phyloP scores from a whole-genome alignment of 2,888 invertebrate species.

The Drosophila kanekoi region DNA sequence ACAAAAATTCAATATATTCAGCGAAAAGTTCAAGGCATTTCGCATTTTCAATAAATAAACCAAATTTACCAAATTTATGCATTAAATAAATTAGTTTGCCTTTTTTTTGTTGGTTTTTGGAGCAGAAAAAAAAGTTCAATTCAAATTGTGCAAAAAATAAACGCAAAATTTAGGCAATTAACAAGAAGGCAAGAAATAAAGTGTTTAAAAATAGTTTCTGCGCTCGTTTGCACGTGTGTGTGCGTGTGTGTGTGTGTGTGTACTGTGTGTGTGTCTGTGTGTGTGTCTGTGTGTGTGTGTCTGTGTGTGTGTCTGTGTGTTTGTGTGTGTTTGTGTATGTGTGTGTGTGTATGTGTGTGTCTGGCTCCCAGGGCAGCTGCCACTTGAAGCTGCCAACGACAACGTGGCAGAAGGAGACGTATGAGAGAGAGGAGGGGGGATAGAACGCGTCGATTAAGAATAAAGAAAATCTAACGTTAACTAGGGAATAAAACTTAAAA shows the following conservation, averaged over 20 bases:
- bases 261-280: slow-evolving; percentile 21
- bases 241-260: slow-evolving; percentile 24
- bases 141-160: slow-evolving; percentile 45
- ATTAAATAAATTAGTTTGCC: slow-evolving; percentile 15
- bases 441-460: slow-evolving; percentile 24
- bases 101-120: slow-evolving; percentile 10
- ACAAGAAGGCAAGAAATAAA: slow-evolving; percentile 44
- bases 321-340: slow-evolving; percentile 10
- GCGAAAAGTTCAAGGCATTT: slow-evolving; percentile 62
- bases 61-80: slow-evolving; percentile 28
- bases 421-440: background rate
- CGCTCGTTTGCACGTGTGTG: slow-evolving; percentile 25
- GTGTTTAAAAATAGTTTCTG: slow-evolving; percentile 81
- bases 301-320: slow-evolving; percentile 18
- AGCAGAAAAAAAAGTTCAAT: slow-evolving; percentile 12
- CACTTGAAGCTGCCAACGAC: slow-evolving; percentile 53
- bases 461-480: too few species aligned
- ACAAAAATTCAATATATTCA: slow-evolving; percentile 12
- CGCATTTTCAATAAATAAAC: slow-evolving; percentile 39
- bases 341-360: background rate
- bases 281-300: slow-evolving; percentile 21
- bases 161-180: slow-evolving; percentile 56
- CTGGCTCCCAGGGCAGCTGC: slow-evolving; percentile 69
- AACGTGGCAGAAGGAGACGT: slow-evolving; percentile 11
- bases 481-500: background rate